A percentile compares a stretch with the other conserved stretches of the same genome.
Evolutionary conservation across 1,140 invertebrate species (phyloP).

Genomic region (Theocolax elegans): DNA sequence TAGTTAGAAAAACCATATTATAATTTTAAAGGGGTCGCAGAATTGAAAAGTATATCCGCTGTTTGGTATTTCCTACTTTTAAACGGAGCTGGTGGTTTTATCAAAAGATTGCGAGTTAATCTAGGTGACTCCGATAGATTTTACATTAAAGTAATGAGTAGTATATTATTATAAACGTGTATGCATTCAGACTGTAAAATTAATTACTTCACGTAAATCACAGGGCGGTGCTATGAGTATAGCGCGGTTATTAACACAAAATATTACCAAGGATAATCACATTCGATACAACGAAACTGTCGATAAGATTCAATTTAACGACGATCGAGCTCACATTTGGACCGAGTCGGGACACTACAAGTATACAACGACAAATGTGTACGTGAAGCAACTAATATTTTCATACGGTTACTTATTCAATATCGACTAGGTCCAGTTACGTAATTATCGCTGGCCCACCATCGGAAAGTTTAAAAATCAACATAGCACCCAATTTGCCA

Average conservation of each 20-base stretch:
- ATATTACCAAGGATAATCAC: constrained; percentile 32
- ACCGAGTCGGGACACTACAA: constrained; percentile 44
- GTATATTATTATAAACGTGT: no score
- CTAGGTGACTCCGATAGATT: constrained; percentile 44
- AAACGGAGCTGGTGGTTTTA: constrained; percentile 49
- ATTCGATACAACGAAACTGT: constrained; percentile 45
- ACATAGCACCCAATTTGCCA: no score
- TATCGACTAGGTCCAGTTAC: no score
- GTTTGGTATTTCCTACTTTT: constrained; percentile 51
- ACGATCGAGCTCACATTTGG: constrained; percentile 43
- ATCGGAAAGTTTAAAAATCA: no score
- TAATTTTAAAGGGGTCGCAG: constrained; percentile 39
- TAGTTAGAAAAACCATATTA: not conserved
- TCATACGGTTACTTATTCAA: no score
- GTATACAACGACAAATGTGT: no score
- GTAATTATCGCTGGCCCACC: no score
- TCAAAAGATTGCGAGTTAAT: constrained; percentile 45
- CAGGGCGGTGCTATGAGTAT: constrained; percentile 46
- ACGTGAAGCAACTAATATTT: no score
- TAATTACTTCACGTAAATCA: no score
- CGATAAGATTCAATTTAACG: constrained; percentile 44
- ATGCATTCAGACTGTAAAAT: no score
- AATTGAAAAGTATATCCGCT: constrained; percentile 46
- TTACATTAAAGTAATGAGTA: constrained; percentile 47
- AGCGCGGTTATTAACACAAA: constrained; percentile 38